Evolutionary conservation across 2,797 vertebrate species (phyloP), one percentile per base, ranked within the genome.

Genomic region (Anniella stebbinsi): DNA sequence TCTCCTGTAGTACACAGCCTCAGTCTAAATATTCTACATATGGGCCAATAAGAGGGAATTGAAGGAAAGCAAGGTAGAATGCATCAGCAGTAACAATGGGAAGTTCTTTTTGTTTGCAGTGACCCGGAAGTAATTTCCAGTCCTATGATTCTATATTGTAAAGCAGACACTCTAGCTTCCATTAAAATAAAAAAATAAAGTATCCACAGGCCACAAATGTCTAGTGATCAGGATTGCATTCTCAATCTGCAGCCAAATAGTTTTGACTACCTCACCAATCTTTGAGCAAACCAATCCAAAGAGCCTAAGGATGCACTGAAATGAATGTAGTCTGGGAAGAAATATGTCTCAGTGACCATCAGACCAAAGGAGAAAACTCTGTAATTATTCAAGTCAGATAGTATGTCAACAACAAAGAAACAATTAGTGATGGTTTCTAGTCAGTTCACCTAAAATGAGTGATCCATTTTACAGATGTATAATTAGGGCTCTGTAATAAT

Each of bases 401-500:
- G 95, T 95, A 92, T 92, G 94, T 92, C 93, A 96, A 94, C 90
- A 94, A 94, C 93, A 96, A 94, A 96, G 91, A 93, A 96, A 91
- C 93, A 95, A 97, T 97, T 96, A 96, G 93, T 93, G 92, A 90
- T 23, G 76, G 91, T 97, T 92, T 95, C 94, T 95, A 96, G 97
- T 95, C 95, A 81, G 90, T 97, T 95, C 95, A 96, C 91, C 91
- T 82, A 89, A 95, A 95, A 91, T n/a, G 92, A 95, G 92, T 90
- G 91, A 88, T 93, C 96, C 96, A 89, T 97, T 95, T 93, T 69
- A 95, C 88, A 94, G 96, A 95, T 96, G 92, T 97, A 95, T 97
- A 97, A 97, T 98, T 97, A 97, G 87, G 89, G 77, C 84, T 89
- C 88, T 0, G 0, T 97, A 97, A 97, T 97, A 94, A 97, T 77